Conservation (phyloP, 2,888 invertebrate genomes). For the Tupiocoris notatus region DNA sequence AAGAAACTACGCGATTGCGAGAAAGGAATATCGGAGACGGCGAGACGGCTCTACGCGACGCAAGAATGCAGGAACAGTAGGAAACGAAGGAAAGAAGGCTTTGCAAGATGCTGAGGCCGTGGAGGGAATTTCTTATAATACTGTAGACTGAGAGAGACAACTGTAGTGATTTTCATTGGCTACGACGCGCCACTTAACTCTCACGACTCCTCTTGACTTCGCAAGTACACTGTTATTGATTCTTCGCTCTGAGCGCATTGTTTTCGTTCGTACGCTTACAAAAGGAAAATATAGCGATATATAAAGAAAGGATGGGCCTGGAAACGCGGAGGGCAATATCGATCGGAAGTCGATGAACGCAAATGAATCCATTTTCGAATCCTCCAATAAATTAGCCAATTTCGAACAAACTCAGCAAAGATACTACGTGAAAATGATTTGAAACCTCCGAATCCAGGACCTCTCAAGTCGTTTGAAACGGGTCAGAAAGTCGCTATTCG, state of each 20-base stretch:
- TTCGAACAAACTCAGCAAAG: too few species aligned
- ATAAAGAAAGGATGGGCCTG: too few species aligned
- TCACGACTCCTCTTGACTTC: background rate
- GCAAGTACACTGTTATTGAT: constrained; percentile 18
- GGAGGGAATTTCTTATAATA: constrained; percentile 31
- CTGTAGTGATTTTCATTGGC: constrained; percentile 33
- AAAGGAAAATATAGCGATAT: too few species aligned
- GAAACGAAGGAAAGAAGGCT: background rate
- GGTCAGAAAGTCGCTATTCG: too few species aligned
- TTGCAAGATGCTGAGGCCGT: background rate
- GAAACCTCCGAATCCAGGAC: too few species aligned
- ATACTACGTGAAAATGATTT: too few species aligned
- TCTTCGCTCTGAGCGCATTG: background rate
- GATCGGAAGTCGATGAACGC: too few species aligned
- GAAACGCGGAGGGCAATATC: too few species aligned
- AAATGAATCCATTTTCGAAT: too few species aligned
- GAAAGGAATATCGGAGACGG: background rate
- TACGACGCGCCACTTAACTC: constrained; percentile 10
- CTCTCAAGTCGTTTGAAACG: too few species aligned
- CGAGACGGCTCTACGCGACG: background rate
- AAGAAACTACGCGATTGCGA: background rate
- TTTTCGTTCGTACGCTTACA: background rate
- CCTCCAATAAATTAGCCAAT: too few species aligned
- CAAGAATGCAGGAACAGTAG: background rate
- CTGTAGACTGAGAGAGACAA: constrained; percentile 1